A percentile compares a stretch with the other conserved stretches of the same genome.
phyloP scores from a whole-genome alignment of 2,113 vertebrate genomes.

The Pachyramphus minor region DNA sequence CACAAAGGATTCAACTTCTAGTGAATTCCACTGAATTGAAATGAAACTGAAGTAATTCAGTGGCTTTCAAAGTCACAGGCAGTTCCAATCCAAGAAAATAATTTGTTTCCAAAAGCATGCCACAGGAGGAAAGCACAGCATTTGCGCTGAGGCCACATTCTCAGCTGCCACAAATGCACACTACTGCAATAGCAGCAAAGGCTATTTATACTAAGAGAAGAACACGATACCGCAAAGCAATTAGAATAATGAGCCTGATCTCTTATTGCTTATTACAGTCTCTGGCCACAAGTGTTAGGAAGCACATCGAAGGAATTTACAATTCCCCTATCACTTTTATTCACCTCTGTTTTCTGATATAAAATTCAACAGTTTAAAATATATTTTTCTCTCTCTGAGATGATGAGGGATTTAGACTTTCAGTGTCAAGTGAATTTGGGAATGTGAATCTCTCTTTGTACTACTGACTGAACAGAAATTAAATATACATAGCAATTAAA shows the following conservation, averaged over 20 bases:
- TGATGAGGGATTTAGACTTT: not conserved
- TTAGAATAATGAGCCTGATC: conserved; percentile 1
- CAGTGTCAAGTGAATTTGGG: not conserved
- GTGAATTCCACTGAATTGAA: not conserved
- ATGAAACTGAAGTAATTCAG: not conserved
- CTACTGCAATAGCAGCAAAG: not conserved
- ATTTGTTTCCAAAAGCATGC: not conserved
- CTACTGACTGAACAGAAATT: not conserved
- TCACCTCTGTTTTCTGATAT: not conserved
- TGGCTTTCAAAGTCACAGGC: not conserved
- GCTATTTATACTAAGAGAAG: conserved; percentile 5
- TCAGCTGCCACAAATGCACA: not conserved
- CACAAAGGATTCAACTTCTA: not conserved
- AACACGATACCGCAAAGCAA: not conserved
- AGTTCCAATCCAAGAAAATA: not conserved
- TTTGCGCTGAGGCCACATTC: not conserved
- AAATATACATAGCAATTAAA: not conserved
- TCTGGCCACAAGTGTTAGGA: not conserved
- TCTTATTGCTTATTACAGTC: not conserved
- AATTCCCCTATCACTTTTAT: not conserved
- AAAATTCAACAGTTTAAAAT: not conserved
- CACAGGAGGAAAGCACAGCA: not conserved
- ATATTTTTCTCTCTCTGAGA: not conserved
- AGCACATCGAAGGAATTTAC: not conserved
- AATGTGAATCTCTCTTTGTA: not conserved